A percentile compares a stretch with the other conserved stretches of the same genome.
Conservation (phyloP, 2,888 invertebrate species). For the Capitulum mitella region DNA sequence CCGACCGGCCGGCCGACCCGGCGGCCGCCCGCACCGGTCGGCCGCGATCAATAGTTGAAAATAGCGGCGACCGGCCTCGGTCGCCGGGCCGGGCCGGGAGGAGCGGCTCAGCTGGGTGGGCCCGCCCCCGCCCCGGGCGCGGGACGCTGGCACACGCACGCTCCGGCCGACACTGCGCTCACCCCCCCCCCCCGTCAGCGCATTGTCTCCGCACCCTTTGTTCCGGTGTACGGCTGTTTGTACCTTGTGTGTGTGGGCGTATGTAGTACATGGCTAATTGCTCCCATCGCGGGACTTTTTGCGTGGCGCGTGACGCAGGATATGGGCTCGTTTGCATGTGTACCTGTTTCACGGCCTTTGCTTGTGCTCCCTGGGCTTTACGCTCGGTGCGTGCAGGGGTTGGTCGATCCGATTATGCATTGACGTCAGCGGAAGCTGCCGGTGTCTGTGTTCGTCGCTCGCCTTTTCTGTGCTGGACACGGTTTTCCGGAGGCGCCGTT, state of each 20-base stretch:
- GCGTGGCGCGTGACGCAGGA: too few relatives aligned
- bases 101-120: not conserved
- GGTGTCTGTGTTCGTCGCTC: too few relatives aligned
- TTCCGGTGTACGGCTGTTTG: not conserved
- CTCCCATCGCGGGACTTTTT: too few relatives aligned
- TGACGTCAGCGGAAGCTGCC: too few relatives aligned
- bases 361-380: too few relatives aligned
- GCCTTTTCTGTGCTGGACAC: too few relatives aligned
- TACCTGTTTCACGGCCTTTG: too few relatives aligned
- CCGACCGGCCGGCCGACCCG: not conserved
- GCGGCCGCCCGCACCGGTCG: not conserved
- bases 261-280: too few relatives aligned
- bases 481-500: too few relatives aligned
- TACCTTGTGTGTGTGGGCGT: not conserved
- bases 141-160: not conserved
- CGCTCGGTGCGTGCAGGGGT: too few relatives aligned
- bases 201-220: not conserved
- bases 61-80: not conserved
- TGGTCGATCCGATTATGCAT: too few relatives aligned
- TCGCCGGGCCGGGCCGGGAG: not conserved
- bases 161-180: not conserved
- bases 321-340: too few relatives aligned
- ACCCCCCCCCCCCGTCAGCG: not conserved
- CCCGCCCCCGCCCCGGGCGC: slow-evolving; percentile 3
- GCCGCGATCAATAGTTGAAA: slow-evolving; percentile 4